These are phyloP conservation scores for Mohoua ochrocephala DNA, from an alignment of 2,113 vertebrate genomes.

Conservation along the genomic window DNA sequence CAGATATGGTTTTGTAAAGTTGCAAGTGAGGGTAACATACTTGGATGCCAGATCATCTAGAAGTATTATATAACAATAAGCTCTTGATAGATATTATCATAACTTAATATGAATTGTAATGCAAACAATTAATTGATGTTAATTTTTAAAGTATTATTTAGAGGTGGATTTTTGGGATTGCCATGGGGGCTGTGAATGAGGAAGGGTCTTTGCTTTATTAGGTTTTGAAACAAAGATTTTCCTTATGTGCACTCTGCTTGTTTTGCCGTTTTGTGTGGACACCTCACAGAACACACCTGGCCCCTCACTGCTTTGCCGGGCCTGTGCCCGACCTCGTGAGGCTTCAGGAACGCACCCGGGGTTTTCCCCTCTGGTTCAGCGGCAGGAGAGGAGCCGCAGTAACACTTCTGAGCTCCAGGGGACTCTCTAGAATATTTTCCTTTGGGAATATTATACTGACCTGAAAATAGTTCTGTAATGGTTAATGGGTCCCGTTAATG, in stretches of 20 bases:
- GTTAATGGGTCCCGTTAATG: conserved; percentile 91
- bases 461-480: conserved; percentile 95
- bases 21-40: neutral
- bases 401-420: neutral
- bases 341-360: neutral
- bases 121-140: neutral
- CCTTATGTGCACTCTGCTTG: neutral
- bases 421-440: neutral
- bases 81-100: neutral
- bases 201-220: neutral
- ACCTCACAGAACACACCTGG: neutral
- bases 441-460: conserved; percentile 65
- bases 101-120: neutral
- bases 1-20: neutral
- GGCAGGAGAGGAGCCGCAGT: neutral
- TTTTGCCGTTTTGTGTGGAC: neutral
- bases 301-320: neutral
- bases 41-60: neutral
- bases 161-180: neutral
- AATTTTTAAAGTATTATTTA: neutral
- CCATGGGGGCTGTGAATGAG: neutral
- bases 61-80: neutral
- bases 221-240: neutral
- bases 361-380: neutral
- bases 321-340: neutral